Conservation (phyloP, 92 coral and sea anemone species). For the Micromussa lordhowensis region DNA sequence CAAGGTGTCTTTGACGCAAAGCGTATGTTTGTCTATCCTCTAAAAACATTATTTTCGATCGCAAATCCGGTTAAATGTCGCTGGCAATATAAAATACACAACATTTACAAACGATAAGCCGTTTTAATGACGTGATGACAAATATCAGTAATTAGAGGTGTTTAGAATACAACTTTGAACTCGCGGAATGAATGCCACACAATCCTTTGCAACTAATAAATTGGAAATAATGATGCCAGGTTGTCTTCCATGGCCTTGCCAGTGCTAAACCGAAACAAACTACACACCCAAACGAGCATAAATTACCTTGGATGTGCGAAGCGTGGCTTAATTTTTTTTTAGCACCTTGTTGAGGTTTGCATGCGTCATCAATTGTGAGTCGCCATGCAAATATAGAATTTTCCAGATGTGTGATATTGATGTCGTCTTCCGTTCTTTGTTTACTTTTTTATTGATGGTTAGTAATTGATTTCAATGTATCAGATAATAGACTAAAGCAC, state of each 20-base stretch:
- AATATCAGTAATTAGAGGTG: conserved; percentile 8
- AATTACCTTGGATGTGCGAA: background rate
- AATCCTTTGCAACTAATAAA: conserved; percentile 9
- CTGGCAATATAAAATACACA: background rate
- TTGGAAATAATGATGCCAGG: background rate
- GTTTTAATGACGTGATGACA: background rate
- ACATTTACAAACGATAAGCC: conserved; percentile 4
- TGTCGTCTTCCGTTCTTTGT: conserved; percentile 17
- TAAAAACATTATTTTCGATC: background rate
- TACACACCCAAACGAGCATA: background rate
- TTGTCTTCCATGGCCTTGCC: too few species aligned
- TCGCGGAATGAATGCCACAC: background rate
- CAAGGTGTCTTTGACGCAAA: conserved; percentile 6
- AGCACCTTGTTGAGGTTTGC: background rate
- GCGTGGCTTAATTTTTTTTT: background rate
- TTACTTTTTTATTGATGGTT: conserved; percentile 30
- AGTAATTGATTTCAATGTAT: conserved; percentile 38
- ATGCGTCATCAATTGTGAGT: conserved; percentile 13
- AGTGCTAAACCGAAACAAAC: background rate
- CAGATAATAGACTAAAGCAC: background rate
- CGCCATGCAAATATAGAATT: conserved; percentile 20
- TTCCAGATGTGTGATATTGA: conserved; percentile 33
- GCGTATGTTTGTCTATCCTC: background rate
- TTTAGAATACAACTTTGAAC: background rate
- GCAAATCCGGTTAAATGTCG: background rate